These are phyloP conservation scores for Cercopithecus mona DNA, from an alignment of 2,113 vertebrate genomes.

Conservation along the genomic window DNA sequence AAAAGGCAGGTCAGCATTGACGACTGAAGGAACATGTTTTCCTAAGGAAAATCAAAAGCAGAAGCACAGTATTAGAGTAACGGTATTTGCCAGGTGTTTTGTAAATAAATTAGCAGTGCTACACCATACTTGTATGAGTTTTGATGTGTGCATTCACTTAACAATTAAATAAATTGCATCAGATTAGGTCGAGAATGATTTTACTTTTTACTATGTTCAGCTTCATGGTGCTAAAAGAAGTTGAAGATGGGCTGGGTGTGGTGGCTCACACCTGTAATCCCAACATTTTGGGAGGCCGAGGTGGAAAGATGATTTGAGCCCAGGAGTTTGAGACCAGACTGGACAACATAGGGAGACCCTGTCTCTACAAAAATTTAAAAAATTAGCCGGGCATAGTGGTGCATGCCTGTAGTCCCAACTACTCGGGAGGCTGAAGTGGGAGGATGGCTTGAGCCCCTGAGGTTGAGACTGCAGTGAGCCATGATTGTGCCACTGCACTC, in stretches of 20 bases:
- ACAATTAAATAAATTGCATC: not conserved
- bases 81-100: not conserved
- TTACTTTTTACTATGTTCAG: not conserved
- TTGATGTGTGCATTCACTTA: not conserved
- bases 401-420: too few relatives aligned
- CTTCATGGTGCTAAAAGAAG: not conserved
- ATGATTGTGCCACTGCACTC: too few relatives aligned
- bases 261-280: too few relatives aligned
- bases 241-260: not conserved
- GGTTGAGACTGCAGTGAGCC: too few relatives aligned
- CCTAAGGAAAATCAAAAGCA: conserved; percentile 62
- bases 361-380: too few relatives aligned
- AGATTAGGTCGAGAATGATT: not conserved
- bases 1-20: not conserved
- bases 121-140: not conserved
- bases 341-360: too few relatives aligned
- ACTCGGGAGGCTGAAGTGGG: too few relatives aligned
- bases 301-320: too few relatives aligned
- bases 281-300: too few relatives aligned
- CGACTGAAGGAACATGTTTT: conserved; percentile 39
- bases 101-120: not conserved
- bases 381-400: too few relatives aligned
- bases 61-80: not conserved
- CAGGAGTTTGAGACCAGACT: too few relatives aligned
- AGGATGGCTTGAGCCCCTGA: too few relatives aligned